Evolutionary conservation across 2,888 invertebrate genomes (phyloP), one percentile per base, ranked within the genome.

Genomic region (Plusia festucae): DNA sequence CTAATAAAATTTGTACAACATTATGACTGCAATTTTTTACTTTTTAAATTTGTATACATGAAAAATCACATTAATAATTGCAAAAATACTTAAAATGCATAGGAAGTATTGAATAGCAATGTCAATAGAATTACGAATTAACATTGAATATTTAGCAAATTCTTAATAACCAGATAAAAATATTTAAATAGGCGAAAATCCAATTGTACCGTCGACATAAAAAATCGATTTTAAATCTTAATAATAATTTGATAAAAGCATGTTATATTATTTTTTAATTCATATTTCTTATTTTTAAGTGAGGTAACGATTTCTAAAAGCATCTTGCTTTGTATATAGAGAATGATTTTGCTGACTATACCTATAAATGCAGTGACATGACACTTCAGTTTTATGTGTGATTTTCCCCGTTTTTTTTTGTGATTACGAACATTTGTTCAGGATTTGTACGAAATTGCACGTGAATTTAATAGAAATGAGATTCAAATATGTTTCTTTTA

Each of bases 261-360:
- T 60, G 2, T 58, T 60, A 57, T 16, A 5, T 46, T 56, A 54
- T 62, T 56, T 55, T 69, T 9, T 56, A 34, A 60, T 62, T 62
- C 46, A 58, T 63, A 55, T 22, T 62, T 55, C 65, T 76, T 78
- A 79, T 60, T 56, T 66, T 60, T 49, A 60, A 11, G 70, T 76
- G 80, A 78, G 77, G 77, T 78, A 76, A 68, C 40, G 34, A 62
- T 72, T 66, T 53, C 53, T 65, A 65, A 64, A 30, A 69, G 68
- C 68, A 58, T 61, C 30, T 49, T 53, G 53, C 27, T 76, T 68
- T 75, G 34, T 30, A 51, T 44, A 53, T 55, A 64, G 46, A 34
- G 53, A 60, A 52, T 57, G 13, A 24, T 62, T 67, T 64, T 69
- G 46, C 34, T 66, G 18, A 69, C 53, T 60, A 62, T 60, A 65